These are phyloP conservation scores for Penaeus indicus DNA, from an alignment of 1,140 invertebrate genomes.

Conservation along the genomic window DNA sequence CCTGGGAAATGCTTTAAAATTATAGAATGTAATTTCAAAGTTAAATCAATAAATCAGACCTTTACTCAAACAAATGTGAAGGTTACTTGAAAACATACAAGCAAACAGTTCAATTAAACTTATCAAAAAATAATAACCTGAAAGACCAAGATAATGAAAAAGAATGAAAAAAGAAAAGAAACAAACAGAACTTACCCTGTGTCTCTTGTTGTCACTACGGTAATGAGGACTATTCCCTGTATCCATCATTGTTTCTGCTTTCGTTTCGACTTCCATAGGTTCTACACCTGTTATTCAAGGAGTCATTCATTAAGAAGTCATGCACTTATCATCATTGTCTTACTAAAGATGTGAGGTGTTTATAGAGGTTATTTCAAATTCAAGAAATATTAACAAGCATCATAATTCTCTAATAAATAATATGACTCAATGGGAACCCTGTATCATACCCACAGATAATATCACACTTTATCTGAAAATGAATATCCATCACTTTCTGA, in stretches of 20 bases:
- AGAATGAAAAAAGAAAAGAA: background rate
- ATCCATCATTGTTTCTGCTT: background rate
- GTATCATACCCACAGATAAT: background rate
- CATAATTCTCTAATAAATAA: background rate
- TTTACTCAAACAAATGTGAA: too few species aligned
- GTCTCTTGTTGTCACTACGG: conserved; percentile 56
- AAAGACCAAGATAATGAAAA: background rate
- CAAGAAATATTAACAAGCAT: too few species aligned
- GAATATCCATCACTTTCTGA: background rate
- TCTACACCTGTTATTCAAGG: conserved; percentile 33
- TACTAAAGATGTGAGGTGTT: too few species aligned
- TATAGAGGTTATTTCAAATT: too few species aligned
- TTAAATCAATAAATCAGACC: too few species aligned
- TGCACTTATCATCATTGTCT: too few species aligned
- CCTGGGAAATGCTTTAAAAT: background rate
- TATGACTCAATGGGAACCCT: background rate
- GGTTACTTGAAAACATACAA: too few species aligned
- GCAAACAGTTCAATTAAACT: too few species aligned
- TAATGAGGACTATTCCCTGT: conserved; percentile 40
- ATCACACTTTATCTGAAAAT: background rate
- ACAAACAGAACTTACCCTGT: conserved; percentile 31
- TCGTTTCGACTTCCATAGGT: conserved; percentile 54
- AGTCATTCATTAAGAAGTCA: background rate
- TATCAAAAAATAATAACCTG: too few species aligned
- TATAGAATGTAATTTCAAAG: too few species aligned